Evolutionary conservation across 2,797 vertebrate genomes (phyloP).

Genomic region (Rousettus madagascariensis): DNA sequence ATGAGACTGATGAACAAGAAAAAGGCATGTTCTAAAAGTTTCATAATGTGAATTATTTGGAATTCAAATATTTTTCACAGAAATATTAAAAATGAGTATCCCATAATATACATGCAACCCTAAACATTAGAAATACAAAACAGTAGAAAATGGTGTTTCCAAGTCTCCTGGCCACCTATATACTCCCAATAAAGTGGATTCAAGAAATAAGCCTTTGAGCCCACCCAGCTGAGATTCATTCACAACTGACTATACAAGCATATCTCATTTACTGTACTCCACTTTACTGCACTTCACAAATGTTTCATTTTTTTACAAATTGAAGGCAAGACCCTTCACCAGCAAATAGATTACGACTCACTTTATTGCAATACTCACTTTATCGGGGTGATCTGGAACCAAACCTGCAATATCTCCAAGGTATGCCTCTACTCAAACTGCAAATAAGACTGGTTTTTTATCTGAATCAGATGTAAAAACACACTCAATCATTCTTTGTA

Average conservation of each 20-base stretch:
- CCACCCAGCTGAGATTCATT: background rate
- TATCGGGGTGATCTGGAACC: background rate
- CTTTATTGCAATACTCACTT: background rate
- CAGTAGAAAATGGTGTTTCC: background rate
- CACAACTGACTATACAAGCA: background rate
- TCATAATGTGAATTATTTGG: background rate
- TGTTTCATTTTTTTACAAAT: no score
- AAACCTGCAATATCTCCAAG: background rate
- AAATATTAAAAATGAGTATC: background rate
- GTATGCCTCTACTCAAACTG: background rate
- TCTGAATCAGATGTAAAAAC: background rate
- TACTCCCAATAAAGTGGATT: background rate
- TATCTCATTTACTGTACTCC: background rate
- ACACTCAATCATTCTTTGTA: background rate
- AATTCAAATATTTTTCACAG: conserved; percentile 23
- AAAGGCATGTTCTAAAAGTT: background rate
- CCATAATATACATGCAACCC: background rate
- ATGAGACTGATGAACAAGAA: background rate
- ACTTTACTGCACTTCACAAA: no score
- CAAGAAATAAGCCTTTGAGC: background rate
- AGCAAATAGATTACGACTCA: no score
- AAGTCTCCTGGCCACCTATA: background rate
- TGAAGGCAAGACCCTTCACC: no score
- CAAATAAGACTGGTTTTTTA: background rate
- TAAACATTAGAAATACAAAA: background rate